Evolutionary conservation across 2,888 invertebrate genomes (phyloP).

Genomic region (Leptothorax acervorum): DNA sequence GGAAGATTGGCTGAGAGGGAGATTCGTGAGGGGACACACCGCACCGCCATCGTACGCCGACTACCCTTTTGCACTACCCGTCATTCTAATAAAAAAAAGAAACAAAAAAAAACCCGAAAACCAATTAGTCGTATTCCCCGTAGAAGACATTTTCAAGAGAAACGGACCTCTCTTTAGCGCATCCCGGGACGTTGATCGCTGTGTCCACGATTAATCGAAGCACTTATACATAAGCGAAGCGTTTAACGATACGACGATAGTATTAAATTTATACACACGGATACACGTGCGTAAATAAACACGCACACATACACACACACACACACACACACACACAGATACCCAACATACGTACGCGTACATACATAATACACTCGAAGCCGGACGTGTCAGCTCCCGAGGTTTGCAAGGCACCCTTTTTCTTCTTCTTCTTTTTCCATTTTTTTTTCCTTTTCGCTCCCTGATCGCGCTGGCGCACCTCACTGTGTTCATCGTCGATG

Average conservation of each 20-base stretch:
- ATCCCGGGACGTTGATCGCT: constrained; percentile 80
- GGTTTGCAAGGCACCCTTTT: constrained; percentile 68
- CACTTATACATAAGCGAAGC: constrained; percentile 76
- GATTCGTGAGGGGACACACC: constrained; percentile 15
- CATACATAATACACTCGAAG: constrained; percentile 77
- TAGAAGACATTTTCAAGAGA: constrained; percentile 68
- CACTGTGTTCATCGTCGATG: constrained; percentile 70
- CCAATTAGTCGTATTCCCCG: constrained; percentile 16
- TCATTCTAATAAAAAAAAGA: constrained; percentile 10
- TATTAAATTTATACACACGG: constrained; percentile 82
- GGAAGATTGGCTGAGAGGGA: neutral
- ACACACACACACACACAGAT: neutral
- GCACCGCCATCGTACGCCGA: constrained; percentile 14
- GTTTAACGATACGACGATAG: constrained; percentile 78
- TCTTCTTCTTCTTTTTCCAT: constrained; percentile 54
- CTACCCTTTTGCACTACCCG: constrained; percentile 46
- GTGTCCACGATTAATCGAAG: constrained; percentile 77
- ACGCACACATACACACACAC: neutral
- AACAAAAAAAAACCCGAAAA: neutral
- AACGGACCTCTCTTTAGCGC: constrained; percentile 75
- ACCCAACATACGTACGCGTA: constrained; percentile 76
- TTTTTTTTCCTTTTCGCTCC: constrained; percentile 4
- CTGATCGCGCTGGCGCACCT: constrained; percentile 41
- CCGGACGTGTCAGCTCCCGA: constrained; percentile 80
- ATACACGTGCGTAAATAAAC: neutral